Evolutionary conservation across 2,888 invertebrate genomes (phyloP).

Genomic region (Maniola hyperantus): DNA sequence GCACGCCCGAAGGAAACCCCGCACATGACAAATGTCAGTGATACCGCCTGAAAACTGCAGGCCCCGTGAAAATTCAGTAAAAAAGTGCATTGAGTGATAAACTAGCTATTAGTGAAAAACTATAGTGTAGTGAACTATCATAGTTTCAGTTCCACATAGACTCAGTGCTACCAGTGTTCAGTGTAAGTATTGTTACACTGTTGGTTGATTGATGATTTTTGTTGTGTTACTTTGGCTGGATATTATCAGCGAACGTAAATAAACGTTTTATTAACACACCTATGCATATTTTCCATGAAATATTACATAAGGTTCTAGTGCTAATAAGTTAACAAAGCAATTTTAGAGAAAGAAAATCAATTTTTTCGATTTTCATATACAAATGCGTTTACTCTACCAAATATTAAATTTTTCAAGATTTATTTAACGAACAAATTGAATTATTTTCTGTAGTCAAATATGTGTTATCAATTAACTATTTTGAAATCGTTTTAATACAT

Average conservation of each 20-base stretch:
- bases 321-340: not conserved
- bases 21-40: slow-evolving; percentile 78
- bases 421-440: not conserved
- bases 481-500: slow-evolving; percentile 28
- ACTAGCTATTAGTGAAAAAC: slow-evolving; percentile 44
- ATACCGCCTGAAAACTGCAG: slow-evolving; percentile 72
- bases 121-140: slow-evolving; percentile 51
- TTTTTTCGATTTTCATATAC: not conserved
- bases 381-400: not conserved
- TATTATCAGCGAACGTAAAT: slow-evolving; percentile 13
- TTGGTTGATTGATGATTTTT: not conserved
- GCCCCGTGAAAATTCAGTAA: slow-evolving; percentile 64
- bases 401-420: not conserved
- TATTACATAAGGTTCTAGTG: not conserved
- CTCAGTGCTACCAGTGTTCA: slow-evolving; percentile 47
- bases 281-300: not conserved
- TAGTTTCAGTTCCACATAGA: slow-evolving; percentile 38
- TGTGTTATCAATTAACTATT: not conserved
- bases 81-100: slow-evolving; percentile 47
- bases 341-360: not conserved
- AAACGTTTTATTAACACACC: not conserved
- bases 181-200: slow-evolving; percentile 58
- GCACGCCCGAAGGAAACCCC: slow-evolving; percentile 46
- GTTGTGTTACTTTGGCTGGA: slow-evolving; percentile 20
- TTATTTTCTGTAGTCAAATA: not conserved